Percentiles rank a stretch among this genome's conserved stretches.
These are phyloP conservation scores for Amblyraja radiata DNA, from an alignment of 2,797 vertebrate species.

Conservation along the genomic window DNA sequence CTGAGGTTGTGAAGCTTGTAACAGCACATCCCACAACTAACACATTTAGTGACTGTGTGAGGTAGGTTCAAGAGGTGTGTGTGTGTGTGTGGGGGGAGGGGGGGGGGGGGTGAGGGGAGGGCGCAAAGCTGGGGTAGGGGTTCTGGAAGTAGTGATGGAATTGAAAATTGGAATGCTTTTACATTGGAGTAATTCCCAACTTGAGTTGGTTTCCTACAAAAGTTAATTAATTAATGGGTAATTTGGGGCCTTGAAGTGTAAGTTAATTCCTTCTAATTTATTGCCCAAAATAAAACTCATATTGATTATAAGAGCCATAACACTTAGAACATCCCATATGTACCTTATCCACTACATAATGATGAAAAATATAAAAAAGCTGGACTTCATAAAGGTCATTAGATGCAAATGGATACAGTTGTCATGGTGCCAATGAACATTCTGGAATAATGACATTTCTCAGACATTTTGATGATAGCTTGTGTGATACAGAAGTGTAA, in stretches of 20 bases:
- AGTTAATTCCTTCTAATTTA: not conserved
- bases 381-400: not conserved
- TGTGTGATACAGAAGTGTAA: slow-evolving; percentile 7
- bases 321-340: not conserved
- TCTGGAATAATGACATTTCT: slow-evolving; percentile 5
- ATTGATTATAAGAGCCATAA: not conserved
- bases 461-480: not conserved
- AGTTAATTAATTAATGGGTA: not conserved
- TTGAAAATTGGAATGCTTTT: not conserved
- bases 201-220: not conserved
- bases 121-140: no score
- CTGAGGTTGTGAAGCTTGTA: not conserved
- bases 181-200: not conserved
- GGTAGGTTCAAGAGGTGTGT: no score
- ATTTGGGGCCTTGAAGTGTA: not conserved
- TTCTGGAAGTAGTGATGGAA: not conserved
- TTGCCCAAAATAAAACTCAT: not conserved
- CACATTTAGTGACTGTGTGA: no score
- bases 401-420: not conserved
- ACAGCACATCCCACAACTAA: not conserved
- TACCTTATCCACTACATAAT: not conserved
- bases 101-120: no score
- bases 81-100: no score
- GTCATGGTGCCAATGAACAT: slow-evolving; percentile 11
- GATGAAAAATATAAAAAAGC: not conserved